Conservation (phyloP, 2,113 vertebrate species). For the Smithornis capensis region DNA sequence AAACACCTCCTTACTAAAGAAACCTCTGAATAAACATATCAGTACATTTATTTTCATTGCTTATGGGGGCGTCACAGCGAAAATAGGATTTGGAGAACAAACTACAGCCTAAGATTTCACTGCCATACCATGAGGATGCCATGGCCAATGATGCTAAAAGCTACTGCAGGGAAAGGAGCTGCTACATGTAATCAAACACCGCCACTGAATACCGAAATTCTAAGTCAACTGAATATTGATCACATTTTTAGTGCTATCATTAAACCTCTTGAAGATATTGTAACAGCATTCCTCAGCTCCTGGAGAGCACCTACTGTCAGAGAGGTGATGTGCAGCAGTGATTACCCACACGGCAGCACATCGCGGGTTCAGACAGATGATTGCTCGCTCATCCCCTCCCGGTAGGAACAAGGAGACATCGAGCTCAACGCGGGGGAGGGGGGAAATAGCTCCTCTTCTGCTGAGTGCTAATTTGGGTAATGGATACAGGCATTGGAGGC, state of each 20-base stretch:
- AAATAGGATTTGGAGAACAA: background rate
- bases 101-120: background rate
- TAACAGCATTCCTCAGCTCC: background rate
- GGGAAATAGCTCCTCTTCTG: background rate
- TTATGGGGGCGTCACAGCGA: accelerated
- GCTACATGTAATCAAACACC: background rate
- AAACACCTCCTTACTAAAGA: background rate
- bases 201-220: background rate
- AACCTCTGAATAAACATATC: background rate
- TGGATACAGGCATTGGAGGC: background rate
- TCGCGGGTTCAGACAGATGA: background rate
- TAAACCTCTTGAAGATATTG: background rate
- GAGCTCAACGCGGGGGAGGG: background rate
- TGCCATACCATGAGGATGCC: background rate
- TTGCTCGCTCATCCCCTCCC: background rate
- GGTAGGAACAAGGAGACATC: background rate
- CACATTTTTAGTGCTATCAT: background rate
- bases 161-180: background rate
- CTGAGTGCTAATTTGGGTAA: slow-evolving; percentile 10
- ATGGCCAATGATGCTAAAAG: background rate
- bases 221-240: background rate
- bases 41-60: background rate
- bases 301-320: background rate
- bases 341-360: background rate
- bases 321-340: background rate